Percentiles rank a stretch among this genome's conserved stretches.
phyloP scores from a whole-genome alignment of 2,888 invertebrate species.

The Camponotus fellah region DNA sequence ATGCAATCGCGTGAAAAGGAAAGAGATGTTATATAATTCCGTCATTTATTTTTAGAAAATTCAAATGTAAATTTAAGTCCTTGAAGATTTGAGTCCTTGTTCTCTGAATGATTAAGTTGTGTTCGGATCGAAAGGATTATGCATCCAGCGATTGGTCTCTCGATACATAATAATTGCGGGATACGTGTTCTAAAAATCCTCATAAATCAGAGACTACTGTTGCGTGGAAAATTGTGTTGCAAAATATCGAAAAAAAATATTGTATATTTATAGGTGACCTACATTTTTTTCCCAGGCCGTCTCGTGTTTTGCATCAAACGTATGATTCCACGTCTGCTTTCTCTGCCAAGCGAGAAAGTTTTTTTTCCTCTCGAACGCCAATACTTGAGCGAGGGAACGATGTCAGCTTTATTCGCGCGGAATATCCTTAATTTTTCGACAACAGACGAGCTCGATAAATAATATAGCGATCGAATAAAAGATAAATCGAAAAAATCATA shows the following conservation, averaged over 20 bases:
- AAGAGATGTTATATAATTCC: neutral
- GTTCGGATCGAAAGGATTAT: neutral
- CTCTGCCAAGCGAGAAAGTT: constrained; percentile 70
- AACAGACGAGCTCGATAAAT: neutral
- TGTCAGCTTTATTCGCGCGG: constrained; percentile 1
- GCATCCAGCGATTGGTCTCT: constrained; percentile 28
- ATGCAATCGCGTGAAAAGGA: neutral
- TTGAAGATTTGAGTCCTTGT: neutral
- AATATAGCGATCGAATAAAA: neutral
- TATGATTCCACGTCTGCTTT: constrained; percentile 62
- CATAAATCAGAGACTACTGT: constrained; percentile 52
- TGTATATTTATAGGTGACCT: neutral
- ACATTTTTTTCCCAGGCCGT: constrained; percentile 21
- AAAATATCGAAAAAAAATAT: constrained; percentile 24
- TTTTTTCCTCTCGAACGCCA: constrained; percentile 36
- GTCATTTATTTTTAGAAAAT: neutral
- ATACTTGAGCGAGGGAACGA: constrained; percentile 48
- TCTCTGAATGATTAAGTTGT: neutral
- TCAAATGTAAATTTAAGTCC: neutral
- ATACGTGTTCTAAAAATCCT: constrained; percentile 44
- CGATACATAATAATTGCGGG: constrained; percentile 26
- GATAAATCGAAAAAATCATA: neutral
- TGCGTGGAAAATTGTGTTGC: constrained; percentile 9
- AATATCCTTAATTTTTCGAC: neutral
- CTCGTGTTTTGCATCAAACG: neutral